Conservation (phyloP, 2,797 vertebrate genomes). For the Pangasius mekongensis region DNA sequence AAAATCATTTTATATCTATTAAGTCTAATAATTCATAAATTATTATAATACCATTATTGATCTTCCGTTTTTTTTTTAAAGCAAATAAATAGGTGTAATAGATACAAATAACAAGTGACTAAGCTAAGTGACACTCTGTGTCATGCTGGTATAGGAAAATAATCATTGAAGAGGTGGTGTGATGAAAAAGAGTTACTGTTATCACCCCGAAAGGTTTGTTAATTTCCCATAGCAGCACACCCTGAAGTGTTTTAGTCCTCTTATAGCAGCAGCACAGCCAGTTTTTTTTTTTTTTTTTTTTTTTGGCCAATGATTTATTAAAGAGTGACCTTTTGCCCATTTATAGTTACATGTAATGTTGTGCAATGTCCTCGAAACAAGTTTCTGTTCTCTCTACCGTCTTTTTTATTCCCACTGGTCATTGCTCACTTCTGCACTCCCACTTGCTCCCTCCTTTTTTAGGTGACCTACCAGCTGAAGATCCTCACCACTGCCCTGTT, state of each 20-base stretch:
- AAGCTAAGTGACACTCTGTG: neutral
- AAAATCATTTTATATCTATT: neutral
- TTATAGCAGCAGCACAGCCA: neutral
- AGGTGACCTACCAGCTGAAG: slow-evolving; percentile 99
- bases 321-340: neutral
- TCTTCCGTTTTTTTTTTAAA: neutral
- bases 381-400: neutral
- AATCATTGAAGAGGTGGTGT: neutral
- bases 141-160: neutral
- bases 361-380: neutral
- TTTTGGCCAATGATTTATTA: neutral
- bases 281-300: neutral
- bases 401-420: no score
- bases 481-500: slow-evolving; percentile 97
- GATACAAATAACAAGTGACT: no score
- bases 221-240: neutral
- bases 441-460: neutral
- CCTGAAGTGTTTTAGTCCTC: neutral
- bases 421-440: neutral
- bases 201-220: neutral
- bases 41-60: neutral
- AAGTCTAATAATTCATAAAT: neutral
- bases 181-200: neutral
- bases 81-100: neutral
- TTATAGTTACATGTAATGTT: neutral